Evolutionary conservation across 2,113 vertebrate genomes (phyloP).

Genomic region (Muntiacus muntjak): DNA sequence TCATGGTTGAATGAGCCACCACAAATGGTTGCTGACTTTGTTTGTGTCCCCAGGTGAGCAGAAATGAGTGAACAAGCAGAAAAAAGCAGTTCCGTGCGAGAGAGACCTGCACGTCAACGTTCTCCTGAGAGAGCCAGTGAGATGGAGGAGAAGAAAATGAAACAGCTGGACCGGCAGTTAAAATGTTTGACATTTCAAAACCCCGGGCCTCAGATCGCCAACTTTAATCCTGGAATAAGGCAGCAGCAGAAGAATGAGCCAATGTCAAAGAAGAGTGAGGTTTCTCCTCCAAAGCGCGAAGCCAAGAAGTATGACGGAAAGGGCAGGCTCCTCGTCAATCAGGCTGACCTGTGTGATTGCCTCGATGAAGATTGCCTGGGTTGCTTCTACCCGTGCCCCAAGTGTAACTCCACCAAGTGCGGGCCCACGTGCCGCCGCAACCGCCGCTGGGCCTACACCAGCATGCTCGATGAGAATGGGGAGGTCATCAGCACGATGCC

Average conservation of each 20-base stretch:
- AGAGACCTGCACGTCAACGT: neutral
- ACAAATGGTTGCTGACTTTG: neutral
- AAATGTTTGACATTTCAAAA: slow-evolving; percentile 83
- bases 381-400: slow-evolving; percentile 87
- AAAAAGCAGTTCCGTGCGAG: neutral
- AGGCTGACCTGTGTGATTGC: slow-evolving; percentile 81
- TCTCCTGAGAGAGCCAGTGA: neutral
- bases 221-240: slow-evolving; percentile 84
- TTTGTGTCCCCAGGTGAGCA: neutral
- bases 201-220: slow-evolving; percentile 83
- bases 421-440: slow-evolving; percentile 82
- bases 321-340: slow-evolving; percentile 77
- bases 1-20: neutral
- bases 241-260: slow-evolving; percentile 78
- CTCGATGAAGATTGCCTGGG: slow-evolving; percentile 81
- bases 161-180: slow-evolving; percentile 64
- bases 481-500: slow-evolving; percentile 73
- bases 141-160: neutral
- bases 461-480: slow-evolving; percentile 77
- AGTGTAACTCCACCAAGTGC: slow-evolving; percentile 85
- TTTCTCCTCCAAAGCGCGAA: slow-evolving; percentile 61
- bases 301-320: slow-evolving; percentile 78
- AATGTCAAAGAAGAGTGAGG: slow-evolving; percentile 78
- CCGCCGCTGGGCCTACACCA: neutral
- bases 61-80: neutral